A percentile compares a stretch with the other conserved stretches of the same genome.
Evolutionary conservation across 2,888 invertebrate species (phyloP).

Genomic region (Alentia gelatinosa): DNA sequence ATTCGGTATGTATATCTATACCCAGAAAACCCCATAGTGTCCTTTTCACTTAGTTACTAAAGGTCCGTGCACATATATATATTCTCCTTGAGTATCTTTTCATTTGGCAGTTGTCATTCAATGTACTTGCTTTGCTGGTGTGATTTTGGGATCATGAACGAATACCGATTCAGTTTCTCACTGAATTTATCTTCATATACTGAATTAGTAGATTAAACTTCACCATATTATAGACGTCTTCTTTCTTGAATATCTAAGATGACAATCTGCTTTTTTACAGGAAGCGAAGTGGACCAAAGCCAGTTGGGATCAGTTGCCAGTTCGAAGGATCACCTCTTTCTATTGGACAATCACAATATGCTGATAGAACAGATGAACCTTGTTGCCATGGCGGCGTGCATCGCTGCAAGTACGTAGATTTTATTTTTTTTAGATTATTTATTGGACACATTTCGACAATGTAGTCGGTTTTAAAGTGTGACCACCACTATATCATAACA

Average conservation of each 20-base stretch:
- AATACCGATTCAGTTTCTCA: not conserved
- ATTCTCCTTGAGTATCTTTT: no score
- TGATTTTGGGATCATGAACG: not conserved
- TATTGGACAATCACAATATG: not conserved
- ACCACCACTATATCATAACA: no score
- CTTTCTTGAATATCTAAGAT: not conserved
- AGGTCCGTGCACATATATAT: no score
- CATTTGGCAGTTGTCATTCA: no score
- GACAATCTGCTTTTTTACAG: not conserved
- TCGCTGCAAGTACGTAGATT: not conserved
- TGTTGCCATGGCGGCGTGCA: not conserved
- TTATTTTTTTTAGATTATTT: no score
- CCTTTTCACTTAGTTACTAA: no score
- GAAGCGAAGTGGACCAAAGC: not conserved
- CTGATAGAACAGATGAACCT: slow-evolving; percentile 7
- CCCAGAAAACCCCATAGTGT: no score
- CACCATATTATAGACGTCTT: not conserved
- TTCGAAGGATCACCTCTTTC: not conserved
- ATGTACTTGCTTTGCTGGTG: no score
- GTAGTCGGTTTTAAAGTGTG: no score
- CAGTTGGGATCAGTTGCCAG: not conserved
- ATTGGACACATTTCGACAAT: no score
- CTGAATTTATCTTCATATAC: not conserved
- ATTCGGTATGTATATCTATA: no score
- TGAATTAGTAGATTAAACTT: not conserved